These are phyloP conservation scores for Nyctibius bracteatus DNA, from an alignment of 2,113 vertebrate species.

Conservation along the genomic window DNA sequence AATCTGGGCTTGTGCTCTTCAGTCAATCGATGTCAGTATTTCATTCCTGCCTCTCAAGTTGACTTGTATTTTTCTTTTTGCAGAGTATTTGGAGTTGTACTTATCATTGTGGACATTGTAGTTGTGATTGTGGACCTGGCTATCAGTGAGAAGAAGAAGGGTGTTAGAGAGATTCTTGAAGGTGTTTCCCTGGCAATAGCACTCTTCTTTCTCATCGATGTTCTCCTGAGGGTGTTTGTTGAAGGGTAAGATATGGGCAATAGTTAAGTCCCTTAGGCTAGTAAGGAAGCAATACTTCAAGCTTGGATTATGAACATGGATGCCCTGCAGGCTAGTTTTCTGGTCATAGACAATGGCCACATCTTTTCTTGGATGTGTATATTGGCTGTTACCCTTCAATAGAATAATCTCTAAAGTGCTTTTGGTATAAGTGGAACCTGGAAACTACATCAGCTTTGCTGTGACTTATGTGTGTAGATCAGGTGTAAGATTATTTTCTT, in stretches of 20 bases:
- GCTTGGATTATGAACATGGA: background rate
- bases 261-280: background rate
- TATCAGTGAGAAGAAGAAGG: background rate
- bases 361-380: background rate
- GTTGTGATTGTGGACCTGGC: constrained; percentile 80
- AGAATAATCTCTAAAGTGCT: background rate
- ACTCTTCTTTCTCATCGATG: constrained; percentile 86
- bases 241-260: constrained; percentile 80
- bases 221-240: constrained; percentile 85
- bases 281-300: background rate
- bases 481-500: background rate
- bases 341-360: background rate
- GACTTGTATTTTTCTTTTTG: background rate
- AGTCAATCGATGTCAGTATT: background rate
- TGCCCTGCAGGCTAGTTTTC: background rate
- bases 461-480: background rate
- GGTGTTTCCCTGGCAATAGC: constrained; percentile 83
- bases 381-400: background rate
- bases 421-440: background rate
- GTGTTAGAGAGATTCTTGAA: constrained; percentile 62
- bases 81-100: constrained; percentile 86
- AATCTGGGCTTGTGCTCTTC: background rate
- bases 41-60: background rate
- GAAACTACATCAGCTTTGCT: background rate
- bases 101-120: constrained; percentile 86